A percentile compares a stretch with the other conserved stretches of the same genome.
Conservation (phyloP, 2,888 invertebrate genomes). For the Agrochola macilenta region DNA sequence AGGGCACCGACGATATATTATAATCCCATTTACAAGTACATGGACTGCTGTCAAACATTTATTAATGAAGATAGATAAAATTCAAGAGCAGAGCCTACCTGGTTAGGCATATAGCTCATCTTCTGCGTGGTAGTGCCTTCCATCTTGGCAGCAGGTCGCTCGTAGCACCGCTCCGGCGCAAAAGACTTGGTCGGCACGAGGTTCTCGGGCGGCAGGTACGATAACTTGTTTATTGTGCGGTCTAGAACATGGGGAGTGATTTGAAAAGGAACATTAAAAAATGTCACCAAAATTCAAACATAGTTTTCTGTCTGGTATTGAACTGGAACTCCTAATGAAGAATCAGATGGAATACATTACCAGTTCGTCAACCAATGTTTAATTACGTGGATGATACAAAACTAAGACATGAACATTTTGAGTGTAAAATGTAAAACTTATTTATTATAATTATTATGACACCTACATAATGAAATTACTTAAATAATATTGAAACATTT, state of each 20-base stretch:
- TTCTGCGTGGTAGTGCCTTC: slow-evolving; percentile 90
- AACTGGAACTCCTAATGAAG: background rate
- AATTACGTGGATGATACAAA: no score
- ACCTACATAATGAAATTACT: no score
- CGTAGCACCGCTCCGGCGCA: slow-evolving; percentile 87
- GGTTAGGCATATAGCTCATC: slow-evolving; percentile 89
- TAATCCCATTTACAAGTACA: background rate
- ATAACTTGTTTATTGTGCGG: slow-evolving; percentile 92
- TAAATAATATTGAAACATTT: no score
- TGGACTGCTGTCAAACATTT: background rate
- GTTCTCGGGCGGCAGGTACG: slow-evolving; percentile 91
- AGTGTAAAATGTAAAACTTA: no score
- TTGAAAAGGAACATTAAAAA: background rate
- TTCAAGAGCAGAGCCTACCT: slow-evolving; percentile 68
- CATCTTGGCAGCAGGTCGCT: slow-evolving; percentile 88
- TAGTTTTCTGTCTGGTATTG: background rate
- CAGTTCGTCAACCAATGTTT: background rate
- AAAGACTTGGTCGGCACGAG: slow-evolving; percentile 82
- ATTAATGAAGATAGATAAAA: background rate
- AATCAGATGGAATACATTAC: background rate
- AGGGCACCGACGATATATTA: no score
- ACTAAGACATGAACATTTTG: no score
- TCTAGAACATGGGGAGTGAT: slow-evolving; percentile 75
- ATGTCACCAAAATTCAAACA: background rate
- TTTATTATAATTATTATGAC: no score